Base-by-base conservation (phyloP, 2,797 vertebrate species). In the Ctenosaura bakeri region DNA sequence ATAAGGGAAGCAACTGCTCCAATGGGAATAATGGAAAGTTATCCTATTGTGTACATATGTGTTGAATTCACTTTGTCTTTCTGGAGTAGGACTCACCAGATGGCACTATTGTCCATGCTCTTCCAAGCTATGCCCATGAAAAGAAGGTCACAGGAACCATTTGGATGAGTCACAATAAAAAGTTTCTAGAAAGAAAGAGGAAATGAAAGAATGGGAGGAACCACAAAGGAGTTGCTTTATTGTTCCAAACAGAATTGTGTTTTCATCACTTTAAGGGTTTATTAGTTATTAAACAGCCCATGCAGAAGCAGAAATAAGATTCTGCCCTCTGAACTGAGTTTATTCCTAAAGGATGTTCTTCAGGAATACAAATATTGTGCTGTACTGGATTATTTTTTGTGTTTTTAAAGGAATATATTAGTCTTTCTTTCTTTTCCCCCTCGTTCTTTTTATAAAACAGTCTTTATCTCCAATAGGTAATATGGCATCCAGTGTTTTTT, bases 1-100 rank as follows among this genome's bases (percentile, higher is more conserved):
- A 74, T 74, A 50, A 76, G 90, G 89, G 93, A 86, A 89, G 59
- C 42, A 32, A 18, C 26, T 64, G 42, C 73, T 84, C 82, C 82
- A 66, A 54, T 32, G 46, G 26, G 73, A 13, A 16, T 18, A 69
- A 12, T 20, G 8, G 76, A 78, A 73, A 82, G 46, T 38, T 32
- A 66, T 52, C 38, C n/a, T 22, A 71, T 56, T 52, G 24, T 83
- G 10, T 38, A 59, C 59, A n/a, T 35, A 83, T 64, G 66, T 16
- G 6, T 78, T 78, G 38, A 64, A 59, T 54, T 46, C 32, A 46
- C 42, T 59, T 59, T 56, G 35, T 56, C 16, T 32, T 66, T 59
- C 74, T 35, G 32, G 42, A 4, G 8, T 42, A 84, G 13, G 56
- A 18, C 32, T 66, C 88, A 78, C 42, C 14, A 66, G 56, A 54